Conservation (phyloP, 2,888 invertebrate genomes). For the Sphaerophoria rueppellii region DNA sequence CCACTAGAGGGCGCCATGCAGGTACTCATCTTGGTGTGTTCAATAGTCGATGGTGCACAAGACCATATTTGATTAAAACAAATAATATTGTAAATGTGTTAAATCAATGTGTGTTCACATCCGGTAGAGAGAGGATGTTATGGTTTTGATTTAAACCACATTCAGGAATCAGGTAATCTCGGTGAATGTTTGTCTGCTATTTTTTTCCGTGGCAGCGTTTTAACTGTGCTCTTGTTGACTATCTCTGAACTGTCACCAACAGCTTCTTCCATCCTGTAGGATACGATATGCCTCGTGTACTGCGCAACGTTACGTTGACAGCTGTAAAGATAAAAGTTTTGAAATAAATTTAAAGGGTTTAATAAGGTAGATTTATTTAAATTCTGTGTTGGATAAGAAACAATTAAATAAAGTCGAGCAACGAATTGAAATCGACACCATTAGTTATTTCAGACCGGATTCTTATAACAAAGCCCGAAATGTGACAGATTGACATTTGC, state of each 20-base stretch:
- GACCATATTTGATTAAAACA: conserved; percentile 63
- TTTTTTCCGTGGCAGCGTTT: not conserved
- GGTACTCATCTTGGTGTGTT: conserved; percentile 15
- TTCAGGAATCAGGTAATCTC: conserved; percentile 38
- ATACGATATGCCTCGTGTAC: not conserved
- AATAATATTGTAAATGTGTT: conserved; percentile 64
- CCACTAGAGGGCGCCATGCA: conserved; percentile 9
- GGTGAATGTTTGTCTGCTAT: not conserved
- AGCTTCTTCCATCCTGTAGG: not conserved
- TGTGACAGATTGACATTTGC: too few relatives aligned
- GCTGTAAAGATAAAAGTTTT: too few relatives aligned
- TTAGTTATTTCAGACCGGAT: too few relatives aligned
- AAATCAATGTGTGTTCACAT: conserved; percentile 63
- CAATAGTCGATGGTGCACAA: not conserved
- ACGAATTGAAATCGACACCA: too few relatives aligned
- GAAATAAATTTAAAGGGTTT: too few relatives aligned
- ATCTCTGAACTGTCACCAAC: conserved; percentile 9
- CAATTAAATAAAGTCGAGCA: too few relatives aligned
- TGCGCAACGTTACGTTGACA: too few relatives aligned
- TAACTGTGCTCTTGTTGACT: not conserved
- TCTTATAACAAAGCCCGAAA: too few relatives aligned
- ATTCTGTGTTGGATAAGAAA: too few relatives aligned
- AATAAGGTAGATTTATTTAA: too few relatives aligned
- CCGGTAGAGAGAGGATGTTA: conserved; percentile 1
- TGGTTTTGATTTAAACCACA: conserved; percentile 42